Evolutionary conservation across 2,797 vertebrate species (phyloP).

Genomic region (Falco cherrug): DNA sequence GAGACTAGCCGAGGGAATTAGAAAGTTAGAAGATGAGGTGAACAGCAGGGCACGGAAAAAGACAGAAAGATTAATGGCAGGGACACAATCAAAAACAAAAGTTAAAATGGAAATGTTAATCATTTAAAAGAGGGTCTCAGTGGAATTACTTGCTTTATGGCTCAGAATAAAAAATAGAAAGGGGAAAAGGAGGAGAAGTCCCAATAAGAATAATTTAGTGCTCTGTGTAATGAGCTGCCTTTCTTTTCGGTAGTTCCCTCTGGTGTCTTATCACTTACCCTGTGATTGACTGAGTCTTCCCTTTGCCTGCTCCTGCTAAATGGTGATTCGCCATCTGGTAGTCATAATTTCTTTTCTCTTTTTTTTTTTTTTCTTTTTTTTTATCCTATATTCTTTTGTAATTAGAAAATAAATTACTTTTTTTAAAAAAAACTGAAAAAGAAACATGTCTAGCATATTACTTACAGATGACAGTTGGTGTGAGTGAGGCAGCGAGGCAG

Average conservation of each 20-base stretch:
- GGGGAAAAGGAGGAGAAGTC: conserved; percentile 52
- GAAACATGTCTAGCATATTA: conserved; percentile 64
- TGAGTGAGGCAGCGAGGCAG: neutral
- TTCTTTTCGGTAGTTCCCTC: conserved; percentile 64
- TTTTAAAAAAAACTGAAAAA: conserved; percentile 29
- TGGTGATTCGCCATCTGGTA: conserved; percentile 73
- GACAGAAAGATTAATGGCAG: conserved; percentile 63
- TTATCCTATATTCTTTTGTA: conserved; percentile 72
- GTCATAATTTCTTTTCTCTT: conserved; percentile 71
- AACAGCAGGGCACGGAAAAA: conserved; percentile 34
- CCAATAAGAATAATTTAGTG: conserved; percentile 71
- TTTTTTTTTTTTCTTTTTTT: neutral
- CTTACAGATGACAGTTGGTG: conserved; percentile 56
- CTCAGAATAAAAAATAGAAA: conserved; percentile 68
- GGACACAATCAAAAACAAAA: conserved; percentile 70
- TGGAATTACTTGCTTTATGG: conserved; percentile 60
- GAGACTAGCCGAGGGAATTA: neutral
- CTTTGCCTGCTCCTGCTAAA: conserved; percentile 70
- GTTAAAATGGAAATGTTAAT: conserved; percentile 72
- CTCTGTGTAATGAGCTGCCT: conserved; percentile 68
- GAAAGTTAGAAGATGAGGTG: neutral
- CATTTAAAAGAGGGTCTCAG: conserved; percentile 61
- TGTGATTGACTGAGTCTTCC: conserved; percentile 67
- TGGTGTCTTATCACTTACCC: conserved; percentile 68
- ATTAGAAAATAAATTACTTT: conserved; percentile 84